A percentile compares a stretch with the other conserved stretches of the same genome.
Conservation (phyloP, 2,888 invertebrate species). For the Nycteola revayana region DNA sequence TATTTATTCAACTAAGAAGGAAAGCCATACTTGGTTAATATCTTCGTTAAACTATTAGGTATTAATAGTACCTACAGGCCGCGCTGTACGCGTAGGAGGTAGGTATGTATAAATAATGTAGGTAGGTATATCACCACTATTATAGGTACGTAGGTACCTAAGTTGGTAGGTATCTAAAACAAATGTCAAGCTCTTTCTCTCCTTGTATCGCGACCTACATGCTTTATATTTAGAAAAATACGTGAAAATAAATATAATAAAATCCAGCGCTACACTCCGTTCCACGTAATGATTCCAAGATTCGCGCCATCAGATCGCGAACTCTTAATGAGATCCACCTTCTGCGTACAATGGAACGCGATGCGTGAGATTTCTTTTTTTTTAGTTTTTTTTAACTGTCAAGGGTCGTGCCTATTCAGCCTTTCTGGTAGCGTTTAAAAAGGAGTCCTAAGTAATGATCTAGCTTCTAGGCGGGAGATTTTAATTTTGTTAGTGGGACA, state of each 20-base stretch:
- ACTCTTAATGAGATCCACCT: constrained; percentile 78
- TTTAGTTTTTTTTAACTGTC: constrained; percentile 59
- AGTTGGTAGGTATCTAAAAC: too few relatives aligned
- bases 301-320: constrained; percentile 73
- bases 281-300: constrained; percentile 77
- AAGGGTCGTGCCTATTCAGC: constrained; percentile 69
- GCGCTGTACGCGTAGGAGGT: too few relatives aligned
- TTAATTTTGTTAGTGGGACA: constrained; percentile 45
- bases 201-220: constrained; percentile 1
- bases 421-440: constrained; percentile 63
- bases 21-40: too few relatives aligned
- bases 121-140: too few relatives aligned
- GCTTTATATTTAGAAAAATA: constrained; percentile 5
- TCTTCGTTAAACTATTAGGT: too few relatives aligned
- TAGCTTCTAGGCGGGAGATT: constrained; percentile 38
- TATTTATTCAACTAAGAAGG: too few relatives aligned
- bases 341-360: constrained; percentile 73
- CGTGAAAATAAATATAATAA: constrained; percentile 15
- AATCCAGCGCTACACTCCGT: constrained; percentile 45
- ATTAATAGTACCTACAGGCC: too few relatives aligned
- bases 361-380: constrained; percentile 50
- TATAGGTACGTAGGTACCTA: too few relatives aligned
- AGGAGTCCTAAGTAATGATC: constrained; percentile 77
- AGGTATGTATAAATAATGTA: too few relatives aligned
- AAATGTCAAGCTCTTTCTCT: too few relatives aligned